Base-by-base conservation (phyloP, 2,797 vertebrate species). In the Poliocrania exsul region DNA sequence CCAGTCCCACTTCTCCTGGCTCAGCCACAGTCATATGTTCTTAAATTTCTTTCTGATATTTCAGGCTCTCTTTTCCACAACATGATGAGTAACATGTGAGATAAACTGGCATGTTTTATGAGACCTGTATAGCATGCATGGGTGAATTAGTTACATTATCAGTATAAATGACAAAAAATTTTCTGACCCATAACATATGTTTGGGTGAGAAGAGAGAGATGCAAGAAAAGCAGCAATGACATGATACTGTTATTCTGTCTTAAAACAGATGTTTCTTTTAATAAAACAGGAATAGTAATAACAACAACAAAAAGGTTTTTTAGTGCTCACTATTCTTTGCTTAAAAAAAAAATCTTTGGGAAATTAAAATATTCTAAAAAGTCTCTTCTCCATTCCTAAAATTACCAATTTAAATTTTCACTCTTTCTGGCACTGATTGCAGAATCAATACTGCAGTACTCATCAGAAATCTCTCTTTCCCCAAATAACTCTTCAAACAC, bases 241-340 rank as follows among this genome's bases (percentile, higher is more conserved):
- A 81, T n/a, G 49, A 71, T 87, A 60, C 26, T 56, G 40, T 15
- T 91, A 71, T 64, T 88, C 38, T 74, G 85, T 88, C 60, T 95
- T 81, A 81, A 79, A 93, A 64, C 61, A 96, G 58, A 89, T 96
- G 38, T 92, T 95, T 96, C 73, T 89, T 97, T 90, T 89, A 92
- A 91, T 83, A 71, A 91, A 93, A 82, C 35, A 74, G 49, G 33
- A 83, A 90, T 67, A 77, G 54, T 69, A 93, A 81, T 72, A 91
- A 71, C 26, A 81, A 57, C 66, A 84, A 46, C 16, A 86, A 64
- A 49, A 75, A 75, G 5, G 5, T 15, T 79, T 72, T 90, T 95
- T 81, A 74, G 60, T 61, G 19, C 19, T 86, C 16, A 61, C 5
- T 71, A 64, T 81, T 35, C 10, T 81, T 70, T 58, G 50, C 8